Percentiles rank a stretch among this genome's conserved stretches.
phyloP scores from a whole-genome alignment of 2,797 vertebrate genomes.

The Thamnophis elegans region DNA sequence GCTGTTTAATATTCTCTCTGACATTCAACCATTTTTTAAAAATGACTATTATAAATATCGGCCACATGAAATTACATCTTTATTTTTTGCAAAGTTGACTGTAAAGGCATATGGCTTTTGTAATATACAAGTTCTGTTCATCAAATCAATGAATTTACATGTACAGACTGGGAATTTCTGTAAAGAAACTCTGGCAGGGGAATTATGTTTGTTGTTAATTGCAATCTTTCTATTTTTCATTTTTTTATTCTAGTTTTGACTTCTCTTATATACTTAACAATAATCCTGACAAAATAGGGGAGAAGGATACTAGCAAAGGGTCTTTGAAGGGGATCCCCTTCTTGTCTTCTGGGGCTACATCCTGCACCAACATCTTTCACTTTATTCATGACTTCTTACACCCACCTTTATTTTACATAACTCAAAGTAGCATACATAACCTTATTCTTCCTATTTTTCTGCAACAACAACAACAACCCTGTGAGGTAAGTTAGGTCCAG shows the following conservation, averaged over 20 bases:
- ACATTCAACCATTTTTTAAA: background rate
- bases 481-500: background rate
- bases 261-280: background rate
- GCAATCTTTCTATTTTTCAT: background rate
- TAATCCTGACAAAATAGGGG: background rate
- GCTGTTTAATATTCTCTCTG: background rate
- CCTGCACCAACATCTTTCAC: background rate
- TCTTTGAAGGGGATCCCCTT: background rate
- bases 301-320: background rate
- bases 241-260: background rate
- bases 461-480: background rate
- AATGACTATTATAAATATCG: background rate
- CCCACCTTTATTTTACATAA: background rate
- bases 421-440: background rate
- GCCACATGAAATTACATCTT: background rate
- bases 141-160: conserved; percentile 46
- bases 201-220: conserved; percentile 14
- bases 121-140: conserved; percentile 63
- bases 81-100: conserved; percentile 47
- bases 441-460: background rate
- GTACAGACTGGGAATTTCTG: background rate
- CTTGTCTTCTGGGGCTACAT: background rate
- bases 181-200: background rate
- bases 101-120: conserved; percentile 53
- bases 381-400: background rate